Evolutionary conservation across 2,888 invertebrate species (phyloP).

Genomic region (Hypselothyrea guttata): DNA sequence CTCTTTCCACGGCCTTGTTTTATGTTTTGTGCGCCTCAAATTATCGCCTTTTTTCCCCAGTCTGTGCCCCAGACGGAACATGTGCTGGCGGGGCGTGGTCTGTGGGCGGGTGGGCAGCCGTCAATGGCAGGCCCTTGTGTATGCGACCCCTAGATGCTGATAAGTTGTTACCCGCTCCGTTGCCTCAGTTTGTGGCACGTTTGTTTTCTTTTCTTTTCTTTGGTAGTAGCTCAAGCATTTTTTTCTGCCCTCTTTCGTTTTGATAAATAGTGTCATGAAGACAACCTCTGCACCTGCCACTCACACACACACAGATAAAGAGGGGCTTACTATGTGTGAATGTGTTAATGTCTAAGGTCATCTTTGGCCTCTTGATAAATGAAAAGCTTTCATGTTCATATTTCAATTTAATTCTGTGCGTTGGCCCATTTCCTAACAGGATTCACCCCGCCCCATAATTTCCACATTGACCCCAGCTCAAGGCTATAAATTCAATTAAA

Average conservation of each 20-base stretch:
- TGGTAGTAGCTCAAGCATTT: no score
- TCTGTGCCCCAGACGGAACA: slow-evolving; percentile 45
- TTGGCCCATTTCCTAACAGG: slow-evolving; percentile 30
- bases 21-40: slow-evolving; percentile 51
- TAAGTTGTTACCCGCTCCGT: slow-evolving; percentile 55
- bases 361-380: slow-evolving; percentile 50
- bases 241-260: slow-evolving; percentile 34
- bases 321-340: slow-evolving; percentile 49
- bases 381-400: slow-evolving; percentile 71
- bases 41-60: slow-evolving; percentile 50
- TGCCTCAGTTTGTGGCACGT: slow-evolving; percentile 57
- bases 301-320: slow-evolving; percentile 9
- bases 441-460: slow-evolving; percentile 12
- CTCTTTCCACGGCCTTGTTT: slow-evolving; percentile 18
- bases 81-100: neutral
- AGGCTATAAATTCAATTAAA: slow-evolving; percentile 62
- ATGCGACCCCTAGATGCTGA: slow-evolving; percentile 57
- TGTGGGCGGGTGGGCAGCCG: slow-evolving; percentile 33
- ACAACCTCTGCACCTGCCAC: slow-evolving; percentile 7
- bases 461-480: slow-evolving; percentile 26
- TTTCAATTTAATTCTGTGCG: slow-evolving; percentile 61
- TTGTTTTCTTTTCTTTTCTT: slow-evolving; percentile 60
- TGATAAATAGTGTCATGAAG: slow-evolving; percentile 59
- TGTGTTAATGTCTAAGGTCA: slow-evolving; percentile 73
- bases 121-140: slow-evolving; percentile 62